These are phyloP conservation scores for Manis pentadactyla DNA, from an alignment of 2,797 vertebrate genomes.

Conservation along the genomic window DNA sequence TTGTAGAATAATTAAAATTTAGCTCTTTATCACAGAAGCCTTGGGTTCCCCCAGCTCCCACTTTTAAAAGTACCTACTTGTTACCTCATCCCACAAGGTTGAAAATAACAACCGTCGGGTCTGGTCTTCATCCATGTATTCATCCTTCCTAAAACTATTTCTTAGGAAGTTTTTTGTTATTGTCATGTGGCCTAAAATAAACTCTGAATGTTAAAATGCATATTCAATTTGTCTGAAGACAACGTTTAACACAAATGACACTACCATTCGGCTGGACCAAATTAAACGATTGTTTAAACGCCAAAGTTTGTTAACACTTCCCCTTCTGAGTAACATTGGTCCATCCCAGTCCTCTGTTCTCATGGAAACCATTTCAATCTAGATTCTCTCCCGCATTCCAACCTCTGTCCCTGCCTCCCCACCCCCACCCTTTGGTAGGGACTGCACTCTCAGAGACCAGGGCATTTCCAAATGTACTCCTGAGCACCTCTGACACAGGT, in stretches of 20 bases:
- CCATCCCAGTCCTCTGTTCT: neutral
- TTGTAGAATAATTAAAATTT: neutral
- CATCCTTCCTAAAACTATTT: neutral
- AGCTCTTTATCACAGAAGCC: neutral
- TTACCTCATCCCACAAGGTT: neutral
- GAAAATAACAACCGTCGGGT: neutral
- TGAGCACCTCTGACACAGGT: neutral
- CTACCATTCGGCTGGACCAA: neutral
- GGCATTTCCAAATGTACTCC: neutral
- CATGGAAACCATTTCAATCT: neutral
- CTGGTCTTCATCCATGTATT: neutral
- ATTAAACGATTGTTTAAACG: neutral
- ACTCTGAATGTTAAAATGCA: neutral
- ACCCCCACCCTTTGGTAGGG: neutral
- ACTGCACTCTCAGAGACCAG: neutral
- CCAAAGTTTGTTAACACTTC: neutral
- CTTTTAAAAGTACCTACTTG: neutral
- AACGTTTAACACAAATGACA: neutral
- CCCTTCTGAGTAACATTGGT: neutral
- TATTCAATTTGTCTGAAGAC: neutral
- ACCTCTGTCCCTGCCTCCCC: too few species aligned
- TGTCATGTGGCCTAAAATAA: neutral
- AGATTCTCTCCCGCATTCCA: neutral
- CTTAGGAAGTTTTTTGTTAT: neutral
- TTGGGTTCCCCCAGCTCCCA: neutral